A percentile compares a stretch with the other conserved stretches of the same genome.
These are phyloP conservation scores for Bradypus variegatus DNA, from an alignment of 2,797 vertebrate species.

Conservation along the genomic window DNA sequence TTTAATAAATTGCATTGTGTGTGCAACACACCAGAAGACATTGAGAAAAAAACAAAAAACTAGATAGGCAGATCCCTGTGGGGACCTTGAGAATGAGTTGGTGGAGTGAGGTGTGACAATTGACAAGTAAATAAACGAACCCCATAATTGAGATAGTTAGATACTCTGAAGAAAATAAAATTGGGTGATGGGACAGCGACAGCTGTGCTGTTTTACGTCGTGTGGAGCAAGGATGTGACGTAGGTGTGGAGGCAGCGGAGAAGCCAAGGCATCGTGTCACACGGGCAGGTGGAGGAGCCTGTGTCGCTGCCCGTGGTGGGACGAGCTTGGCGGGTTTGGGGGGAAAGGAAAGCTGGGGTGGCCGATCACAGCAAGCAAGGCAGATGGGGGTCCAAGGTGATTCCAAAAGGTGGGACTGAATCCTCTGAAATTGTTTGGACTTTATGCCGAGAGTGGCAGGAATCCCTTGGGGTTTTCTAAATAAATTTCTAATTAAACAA, in stretches of 20 bases:
- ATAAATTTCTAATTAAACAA: too few relatives aligned
- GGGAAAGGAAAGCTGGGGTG: rapidly evolving
- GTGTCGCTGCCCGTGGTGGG: rapidly evolving
- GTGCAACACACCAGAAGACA: not conserved
- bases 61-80: too few relatives aligned
- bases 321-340: rapidly evolving
- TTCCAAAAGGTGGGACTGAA: not conserved
- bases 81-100: not conserved
- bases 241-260: not conserved
- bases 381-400: rapidly evolving
- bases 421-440: rapidly evolving
- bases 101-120: not conserved
- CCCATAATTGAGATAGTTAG: rapidly evolving
- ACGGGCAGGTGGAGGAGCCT: rapidly evolving
- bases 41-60: not conserved
- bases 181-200: rapidly evolving
- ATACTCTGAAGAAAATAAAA: rapidly evolving
- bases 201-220: not conserved
- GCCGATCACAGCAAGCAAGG: rapidly evolving
- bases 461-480: not conserved
- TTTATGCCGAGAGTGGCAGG: not conserved
- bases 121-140: too few relatives aligned
- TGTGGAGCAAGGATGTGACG: not conserved
- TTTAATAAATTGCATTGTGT: too few relatives aligned
- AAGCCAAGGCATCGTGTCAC: rapidly evolving